phyloP scores from a whole-genome alignment of 1,140 invertebrate genomes.

The Drosophila nebulosa region DNA sequence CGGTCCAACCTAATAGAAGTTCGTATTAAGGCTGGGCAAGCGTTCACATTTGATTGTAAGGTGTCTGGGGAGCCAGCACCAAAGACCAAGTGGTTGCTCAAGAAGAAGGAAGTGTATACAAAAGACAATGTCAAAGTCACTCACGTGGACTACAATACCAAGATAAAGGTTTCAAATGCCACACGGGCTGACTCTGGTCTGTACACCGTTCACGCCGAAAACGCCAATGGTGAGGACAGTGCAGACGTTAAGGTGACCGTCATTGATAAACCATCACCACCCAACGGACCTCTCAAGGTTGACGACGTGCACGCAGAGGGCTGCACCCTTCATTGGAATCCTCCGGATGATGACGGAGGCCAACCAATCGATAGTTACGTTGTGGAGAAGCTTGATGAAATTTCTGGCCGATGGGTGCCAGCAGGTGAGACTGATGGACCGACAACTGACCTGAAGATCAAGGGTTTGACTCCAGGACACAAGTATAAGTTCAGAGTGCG shows the following conservation, averaged over 20 bases:
- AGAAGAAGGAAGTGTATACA: slow-evolving; percentile 87
- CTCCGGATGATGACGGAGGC: slow-evolving; percentile 94
- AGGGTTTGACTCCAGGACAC: slow-evolving; percentile 92
- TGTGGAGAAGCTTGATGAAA: slow-evolving; percentile 96
- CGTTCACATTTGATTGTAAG: slow-evolving; percentile 83
- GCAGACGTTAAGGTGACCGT: slow-evolving; percentile 96
- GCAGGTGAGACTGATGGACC: slow-evolving; percentile 94
- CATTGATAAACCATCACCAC: slow-evolving; percentile 93
- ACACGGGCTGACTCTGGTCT: slow-evolving; percentile 93
- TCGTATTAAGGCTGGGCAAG: slow-evolving; percentile 95
- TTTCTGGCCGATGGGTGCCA: slow-evolving; percentile 95
- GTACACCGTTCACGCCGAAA: slow-evolving; percentile 96
- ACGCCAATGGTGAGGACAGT: slow-evolving; percentile 94
- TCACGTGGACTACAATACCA: slow-evolving; percentile 93
- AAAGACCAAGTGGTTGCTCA: slow-evolving; percentile 91
- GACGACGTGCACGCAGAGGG: slow-evolving; percentile 90
- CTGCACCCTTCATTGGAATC: slow-evolving; percentile 89
- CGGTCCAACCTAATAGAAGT: slow-evolving; percentile 92
- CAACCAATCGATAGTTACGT: slow-evolving; percentile 94
- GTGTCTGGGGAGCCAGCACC: slow-evolving; percentile 97
- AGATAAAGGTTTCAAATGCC: slow-evolving; percentile 91
- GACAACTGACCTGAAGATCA: slow-evolving; percentile 86
- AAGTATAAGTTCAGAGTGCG: slow-evolving; percentile 98
- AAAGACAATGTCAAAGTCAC: slow-evolving; percentile 87
- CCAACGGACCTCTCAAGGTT: slow-evolving; percentile 94